Percentiles rank a stretch among this genome's conserved stretches.
phyloP scores from a whole-genome alignment of 2,113 vertebrate species.

The Regulus satrapa region DNA sequence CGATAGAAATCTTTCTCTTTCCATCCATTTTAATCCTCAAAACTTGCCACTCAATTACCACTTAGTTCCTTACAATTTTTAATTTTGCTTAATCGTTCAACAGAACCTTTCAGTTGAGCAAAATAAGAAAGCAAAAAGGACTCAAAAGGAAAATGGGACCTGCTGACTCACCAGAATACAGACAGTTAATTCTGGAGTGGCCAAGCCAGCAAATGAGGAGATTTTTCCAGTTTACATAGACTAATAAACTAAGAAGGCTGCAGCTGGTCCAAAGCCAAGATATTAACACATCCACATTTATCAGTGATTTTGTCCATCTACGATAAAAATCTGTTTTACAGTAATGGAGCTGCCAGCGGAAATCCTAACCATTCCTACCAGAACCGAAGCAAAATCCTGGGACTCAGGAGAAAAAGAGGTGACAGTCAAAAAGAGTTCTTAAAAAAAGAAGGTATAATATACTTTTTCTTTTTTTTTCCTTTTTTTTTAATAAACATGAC shows the following conservation, averaged over 20 bases:
- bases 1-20: neutral
- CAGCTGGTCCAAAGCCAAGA: constrained; percentile 2
- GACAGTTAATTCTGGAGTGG: neutral
- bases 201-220: neutral
- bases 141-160: neutral
- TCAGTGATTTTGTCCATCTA: constrained; percentile 6
- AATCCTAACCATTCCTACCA: constrained; percentile 24
- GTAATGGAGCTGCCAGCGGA: constrained; percentile 11
- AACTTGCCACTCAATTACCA: neutral
- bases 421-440: constrained; percentile 43
- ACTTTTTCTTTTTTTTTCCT: neutral
- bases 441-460: constrained; percentile 19
- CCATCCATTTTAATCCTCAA: neutral
- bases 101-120: neutral
- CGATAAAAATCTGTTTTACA: neutral
- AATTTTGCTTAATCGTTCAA: neutral
- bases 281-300: constrained; percentile 8
- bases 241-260: constrained; percentile 33
- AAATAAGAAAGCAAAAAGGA: neutral
- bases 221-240: constrained; percentile 61
- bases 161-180: neutral
- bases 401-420: neutral
- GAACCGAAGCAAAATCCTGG: constrained; percentile 48
- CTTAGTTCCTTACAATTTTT: neutral
- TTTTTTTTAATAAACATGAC: constrained; percentile 59